These are phyloP conservation scores for Loris lydekkerianus DNA, from an alignment of 2,797 vertebrate genomes.

Conservation along the genomic window DNA sequence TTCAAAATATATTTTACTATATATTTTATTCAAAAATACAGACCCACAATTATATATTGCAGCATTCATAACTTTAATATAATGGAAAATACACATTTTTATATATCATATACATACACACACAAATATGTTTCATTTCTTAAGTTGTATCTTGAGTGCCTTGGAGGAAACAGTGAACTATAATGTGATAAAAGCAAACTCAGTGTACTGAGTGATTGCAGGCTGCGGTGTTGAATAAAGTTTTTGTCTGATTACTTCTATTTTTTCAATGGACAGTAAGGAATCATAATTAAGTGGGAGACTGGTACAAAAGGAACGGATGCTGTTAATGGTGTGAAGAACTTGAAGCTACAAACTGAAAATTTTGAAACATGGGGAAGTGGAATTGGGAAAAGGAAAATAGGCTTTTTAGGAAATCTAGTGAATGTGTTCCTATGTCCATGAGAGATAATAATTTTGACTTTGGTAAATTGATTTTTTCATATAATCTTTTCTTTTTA, in stretches of 20 bases:
- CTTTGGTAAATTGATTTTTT: background rate
- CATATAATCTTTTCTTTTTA: background rate
- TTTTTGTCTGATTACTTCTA: background rate
- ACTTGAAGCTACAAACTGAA: background rate
- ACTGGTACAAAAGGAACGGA: background rate
- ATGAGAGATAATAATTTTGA: background rate
- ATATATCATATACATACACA: background rate
- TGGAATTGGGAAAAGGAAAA: background rate
- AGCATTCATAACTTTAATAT: background rate
- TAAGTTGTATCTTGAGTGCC: background rate
- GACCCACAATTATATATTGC: background rate
- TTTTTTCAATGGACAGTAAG: background rate
- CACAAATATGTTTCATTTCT: background rate
- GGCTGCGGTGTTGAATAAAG: background rate
- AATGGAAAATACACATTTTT: too few species aligned
- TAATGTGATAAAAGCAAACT: background rate
- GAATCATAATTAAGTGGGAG: background rate
- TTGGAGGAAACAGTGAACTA: background rate
- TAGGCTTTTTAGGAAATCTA: background rate
- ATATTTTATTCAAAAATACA: background rate
- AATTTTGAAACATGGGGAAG: background rate
- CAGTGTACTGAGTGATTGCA: background rate
- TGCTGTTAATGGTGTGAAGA: background rate
- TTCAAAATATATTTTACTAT: background rate
- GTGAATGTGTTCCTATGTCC: background rate